Base-by-base conservation (phyloP, 2,888 invertebrate species). In the Melieria crassipennis region DNA sequence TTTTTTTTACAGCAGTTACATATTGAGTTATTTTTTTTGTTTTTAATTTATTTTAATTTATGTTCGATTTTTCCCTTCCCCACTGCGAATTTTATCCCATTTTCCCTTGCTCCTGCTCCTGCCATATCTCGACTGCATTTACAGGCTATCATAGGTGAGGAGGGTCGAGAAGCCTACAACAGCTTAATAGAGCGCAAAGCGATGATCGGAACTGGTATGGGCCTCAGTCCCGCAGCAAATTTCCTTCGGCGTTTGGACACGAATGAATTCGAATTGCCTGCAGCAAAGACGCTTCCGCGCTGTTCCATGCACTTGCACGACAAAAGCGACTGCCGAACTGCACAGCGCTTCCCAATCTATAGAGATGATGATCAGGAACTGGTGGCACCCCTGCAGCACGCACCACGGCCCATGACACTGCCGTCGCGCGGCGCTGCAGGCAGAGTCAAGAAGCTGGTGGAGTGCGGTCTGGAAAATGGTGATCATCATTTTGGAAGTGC, bases 131-230 rank as follows among this genome's bases (percentile, higher is more conserved):
- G 30, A 30, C 30, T 30, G 30, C 30, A 30, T 30, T 87, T 89
- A 71, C 89, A 96, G 95, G 91, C 92, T 46, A 92, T 93, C 46
- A 89, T 97, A 79, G 94, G 95, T 16, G 93, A 94, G 81, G 96
- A 97, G 86, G 94, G 96, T 62, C 96, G 95, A 83, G 92, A 94
- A 82, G 98, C 97, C 0, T 99, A 99, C 88, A 94, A 95, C 82
- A 93, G 94, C 79, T 89, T 99, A 66, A 96, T 99, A 69, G 97
- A 97, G 83, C 90, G 92, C 75, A 91, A 92, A 60, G 87, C 88
- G 1, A 84, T 77, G 6, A 70, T 77, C 71, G 78, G 79, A 64
- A 75, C 81, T 52, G 80, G 79, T 67, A 76, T 80, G 0, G 55
- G 63, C 0, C 65, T 79, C 13, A 82, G 83, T 75, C 81, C 84